phyloP scores from a whole-genome alignment of 2,113 vertebrate species.

The Phalacrocorax aristotelis region DNA sequence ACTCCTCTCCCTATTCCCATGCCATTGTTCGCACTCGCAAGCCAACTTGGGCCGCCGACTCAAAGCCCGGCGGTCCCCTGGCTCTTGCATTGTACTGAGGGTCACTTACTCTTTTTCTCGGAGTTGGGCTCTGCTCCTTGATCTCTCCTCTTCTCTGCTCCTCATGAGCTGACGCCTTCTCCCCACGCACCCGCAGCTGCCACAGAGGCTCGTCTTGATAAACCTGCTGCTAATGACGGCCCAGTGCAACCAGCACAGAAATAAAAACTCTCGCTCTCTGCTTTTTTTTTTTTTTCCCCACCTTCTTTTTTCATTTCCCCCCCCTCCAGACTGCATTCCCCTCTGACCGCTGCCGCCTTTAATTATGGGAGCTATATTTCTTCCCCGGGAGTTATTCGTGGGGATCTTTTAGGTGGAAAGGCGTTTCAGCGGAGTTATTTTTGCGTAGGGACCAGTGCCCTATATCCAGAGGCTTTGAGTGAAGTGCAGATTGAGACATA shows the following conservation, averaged over 20 bases:
- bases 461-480: slow-evolving; percentile 85
- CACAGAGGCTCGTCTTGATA: slow-evolving; percentile 74
- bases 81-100: slow-evolving; percentile 19
- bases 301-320: neutral
- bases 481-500: slow-evolving; percentile 99
- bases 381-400: slow-evolving; percentile 73
- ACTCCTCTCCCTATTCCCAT: neutral
- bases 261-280: slow-evolving; percentile 73
- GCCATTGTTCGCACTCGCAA: neutral
- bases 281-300: too few relatives aligned
- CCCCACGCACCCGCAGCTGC: slow-evolving; percentile 60
- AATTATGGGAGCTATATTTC: slow-evolving; percentile 79
- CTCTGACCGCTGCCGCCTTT: slow-evolving; percentile 75
- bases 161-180: neutral
- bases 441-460: slow-evolving; percentile 77
- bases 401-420: slow-evolving; percentile 60
- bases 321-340: slow-evolving; percentile 69
- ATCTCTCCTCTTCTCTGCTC: slow-evolving; percentile 17
- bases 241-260: slow-evolving; percentile 69
- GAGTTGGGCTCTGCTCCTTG: slow-evolving; percentile 12
- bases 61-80: neutral
- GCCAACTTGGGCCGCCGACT: neutral
- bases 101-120: slow-evolving; percentile 46
- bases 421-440: slow-evolving; percentile 71
- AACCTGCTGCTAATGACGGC: slow-evolving; percentile 81